Percentiles rank a stretch among this genome's conserved stretches.
Evolutionary conservation across 1,140 invertebrate genomes (phyloP).

Genomic region (Sycophaga agraensis): DNA sequence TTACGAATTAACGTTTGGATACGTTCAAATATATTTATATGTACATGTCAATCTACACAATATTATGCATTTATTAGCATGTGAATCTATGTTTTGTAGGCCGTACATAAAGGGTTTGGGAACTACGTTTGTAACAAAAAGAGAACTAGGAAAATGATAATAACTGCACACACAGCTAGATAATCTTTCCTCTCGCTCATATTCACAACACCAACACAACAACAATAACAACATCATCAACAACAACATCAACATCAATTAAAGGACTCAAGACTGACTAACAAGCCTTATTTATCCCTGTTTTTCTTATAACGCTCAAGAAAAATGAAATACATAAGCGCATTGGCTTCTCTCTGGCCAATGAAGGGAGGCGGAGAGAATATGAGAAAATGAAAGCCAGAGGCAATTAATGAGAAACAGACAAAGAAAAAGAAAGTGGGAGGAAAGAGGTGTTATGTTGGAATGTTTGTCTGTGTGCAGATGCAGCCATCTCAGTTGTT

Average conservation of each 20-base stretch:
- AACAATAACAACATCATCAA: constrained; percentile 8
- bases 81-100: constrained; percentile 23
- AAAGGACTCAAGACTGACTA: constrained; percentile 14
- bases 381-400: constrained; percentile 25
- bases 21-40: constrained; percentile 25
- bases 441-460: constrained; percentile 55
- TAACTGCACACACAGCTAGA: constrained; percentile 27
- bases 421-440: constrained; percentile 34
- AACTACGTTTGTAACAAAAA: constrained; percentile 22
- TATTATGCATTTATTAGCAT: constrained; percentile 23
- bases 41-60: constrained; percentile 31
- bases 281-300: constrained; percentile 8
- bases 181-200: constrained; percentile 34
- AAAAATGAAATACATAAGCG: constrained; percentile 25
- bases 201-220: constrained; percentile 15
- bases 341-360: background rate
- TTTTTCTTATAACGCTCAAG: constrained; percentile 18
- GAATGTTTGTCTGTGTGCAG: constrained; percentile 62
- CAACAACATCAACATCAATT: constrained; percentile 16
- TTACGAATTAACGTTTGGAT: constrained; percentile 24
- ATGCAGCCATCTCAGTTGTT: constrained; percentile 59
- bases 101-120: background rate
- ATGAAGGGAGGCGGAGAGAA: constrained; percentile 7
- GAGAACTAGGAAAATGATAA: constrained; percentile 12
- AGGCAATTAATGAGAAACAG: no score